Evolutionary conservation across 2,797 vertebrate species (phyloP).

Genomic region (Hypotaenidia philippensis): DNA sequence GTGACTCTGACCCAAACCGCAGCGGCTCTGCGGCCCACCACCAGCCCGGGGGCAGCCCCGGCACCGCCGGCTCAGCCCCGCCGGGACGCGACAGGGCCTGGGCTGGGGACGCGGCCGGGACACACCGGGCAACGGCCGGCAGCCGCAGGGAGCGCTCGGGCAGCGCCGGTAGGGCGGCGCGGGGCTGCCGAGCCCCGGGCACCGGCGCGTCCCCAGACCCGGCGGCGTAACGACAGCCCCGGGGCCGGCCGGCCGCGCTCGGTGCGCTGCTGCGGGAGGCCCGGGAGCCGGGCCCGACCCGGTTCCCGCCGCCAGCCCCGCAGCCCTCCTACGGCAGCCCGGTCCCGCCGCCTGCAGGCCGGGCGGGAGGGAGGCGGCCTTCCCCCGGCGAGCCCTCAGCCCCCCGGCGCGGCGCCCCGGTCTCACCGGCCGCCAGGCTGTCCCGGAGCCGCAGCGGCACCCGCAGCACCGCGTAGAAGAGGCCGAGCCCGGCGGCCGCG

Average conservation of each 20-base stretch:
- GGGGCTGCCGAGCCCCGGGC: not conserved
- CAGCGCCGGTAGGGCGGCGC: not conserved
- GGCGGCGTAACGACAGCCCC: not conserved
- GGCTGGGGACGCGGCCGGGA: not conserved
- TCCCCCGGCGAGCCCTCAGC: not conserved
- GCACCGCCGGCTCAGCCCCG: not conserved
- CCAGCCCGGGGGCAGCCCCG: too few species aligned
- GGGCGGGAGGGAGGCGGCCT: not conserved
- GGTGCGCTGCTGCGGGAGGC: fast-evolving
- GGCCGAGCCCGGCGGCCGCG: conserved; percentile 87
- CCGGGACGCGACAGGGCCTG: not conserved
- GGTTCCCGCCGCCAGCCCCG: not conserved
- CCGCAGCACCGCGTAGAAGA: conserved; percentile 89
- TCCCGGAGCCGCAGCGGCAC: conserved; percentile 94
- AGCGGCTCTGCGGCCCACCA: not conserved
- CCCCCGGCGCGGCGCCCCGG: not conserved
- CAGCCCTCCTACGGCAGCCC: not conserved
- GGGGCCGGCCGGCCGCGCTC: fast-evolving
- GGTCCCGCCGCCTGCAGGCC: too few species aligned
- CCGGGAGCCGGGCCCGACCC: not conserved
- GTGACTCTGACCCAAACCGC: fast-evolving
- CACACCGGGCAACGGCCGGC: not conserved
- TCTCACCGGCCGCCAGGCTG: conserved; percentile 90
- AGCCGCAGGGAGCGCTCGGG: not conserved
- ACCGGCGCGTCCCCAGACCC: not conserved